Conservation (phyloP, 2,888 invertebrate species). For the Iselma pallidipennis region DNA sequence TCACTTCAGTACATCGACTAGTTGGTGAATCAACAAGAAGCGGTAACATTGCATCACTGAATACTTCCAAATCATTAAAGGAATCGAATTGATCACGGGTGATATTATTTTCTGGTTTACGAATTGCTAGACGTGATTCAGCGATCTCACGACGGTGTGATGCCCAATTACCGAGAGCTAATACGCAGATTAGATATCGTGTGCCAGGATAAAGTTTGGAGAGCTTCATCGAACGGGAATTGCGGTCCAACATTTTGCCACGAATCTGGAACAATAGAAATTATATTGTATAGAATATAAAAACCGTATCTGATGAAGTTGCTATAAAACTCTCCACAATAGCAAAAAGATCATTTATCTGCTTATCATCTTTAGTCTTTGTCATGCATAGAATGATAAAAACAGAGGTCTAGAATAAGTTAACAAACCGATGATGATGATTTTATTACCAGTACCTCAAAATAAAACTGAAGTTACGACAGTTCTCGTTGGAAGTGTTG, state of each 20-base stretch:
- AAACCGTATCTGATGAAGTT: too few species aligned
- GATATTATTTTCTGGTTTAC: constrained; percentile 56
- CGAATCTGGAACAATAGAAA: constrained; percentile 64
- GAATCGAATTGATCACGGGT: constrained; percentile 1
- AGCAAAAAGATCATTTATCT: too few species aligned
- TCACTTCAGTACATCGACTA: constrained; percentile 77
- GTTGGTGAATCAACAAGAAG: constrained; percentile 71
- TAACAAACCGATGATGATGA: too few species aligned
- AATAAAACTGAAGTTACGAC: too few species aligned
- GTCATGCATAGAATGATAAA: too few species aligned
- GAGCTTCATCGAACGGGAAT: constrained; percentile 73
- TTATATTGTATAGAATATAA: neutral
- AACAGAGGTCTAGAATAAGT: too few species aligned
- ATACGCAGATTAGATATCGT: constrained; percentile 83
- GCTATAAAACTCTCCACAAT: too few species aligned
- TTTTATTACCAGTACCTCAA: too few species aligned
- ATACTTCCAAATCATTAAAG: constrained; percentile 55
- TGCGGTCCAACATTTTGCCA: constrained; percentile 74
- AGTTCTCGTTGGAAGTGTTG: too few species aligned
- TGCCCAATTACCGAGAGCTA: constrained; percentile 80
- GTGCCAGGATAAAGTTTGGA: constrained; percentile 77
- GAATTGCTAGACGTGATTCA: constrained; percentile 60
- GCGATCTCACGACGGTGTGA: constrained; percentile 56
- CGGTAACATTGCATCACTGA: constrained; percentile 61
- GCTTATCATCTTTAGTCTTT: too few species aligned